Percentiles rank a stretch among this genome's conserved stretches.
phyloP scores from a whole-genome alignment of 1,140 invertebrate species.

The Bombus consobrinus region DNA sequence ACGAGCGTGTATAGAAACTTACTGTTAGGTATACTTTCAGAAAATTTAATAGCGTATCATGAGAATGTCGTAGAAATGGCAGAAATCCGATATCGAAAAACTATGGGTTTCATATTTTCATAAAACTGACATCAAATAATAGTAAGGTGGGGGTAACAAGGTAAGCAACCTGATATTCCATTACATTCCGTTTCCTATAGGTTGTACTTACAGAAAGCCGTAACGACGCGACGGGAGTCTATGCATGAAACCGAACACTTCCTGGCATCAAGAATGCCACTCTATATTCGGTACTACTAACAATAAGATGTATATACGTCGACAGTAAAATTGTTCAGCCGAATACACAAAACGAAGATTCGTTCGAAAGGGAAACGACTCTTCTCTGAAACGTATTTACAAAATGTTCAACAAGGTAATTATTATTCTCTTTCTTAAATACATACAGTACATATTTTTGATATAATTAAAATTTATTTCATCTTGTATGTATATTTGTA shows the following conservation, averaged over 20 bases:
- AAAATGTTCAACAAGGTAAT: no score
- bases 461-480: no score
- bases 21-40: not conserved
- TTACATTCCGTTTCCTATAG: conserved; percentile 45
- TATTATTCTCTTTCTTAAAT: not conserved
- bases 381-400: no score
- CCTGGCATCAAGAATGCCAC: conserved; percentile 31
- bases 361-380: no score
- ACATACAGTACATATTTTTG: no score
- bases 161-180: conserved; percentile 53
- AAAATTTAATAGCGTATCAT: not conserved
- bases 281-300: conserved; percentile 27
- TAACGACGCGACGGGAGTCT: conserved; percentile 47
- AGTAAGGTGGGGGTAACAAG: conserved; percentile 13
- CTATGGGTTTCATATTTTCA: conserved; percentile 44
- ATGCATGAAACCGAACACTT: conserved; percentile 56
- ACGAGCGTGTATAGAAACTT: not conserved
- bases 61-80: not conserved
- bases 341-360: not conserved
- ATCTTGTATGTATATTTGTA: no score
- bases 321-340: conserved; percentile 25
- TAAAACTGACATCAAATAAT: conserved; percentile 26
- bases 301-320: not conserved
- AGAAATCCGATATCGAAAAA: conserved; percentile 14
- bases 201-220: conserved; percentile 35